Percentiles rank a stretch among this genome's conserved stretches.
Evolutionary conservation across 2,113 vertebrate genomes (phyloP).

Genomic region (Trematomus loennbergii): DNA sequence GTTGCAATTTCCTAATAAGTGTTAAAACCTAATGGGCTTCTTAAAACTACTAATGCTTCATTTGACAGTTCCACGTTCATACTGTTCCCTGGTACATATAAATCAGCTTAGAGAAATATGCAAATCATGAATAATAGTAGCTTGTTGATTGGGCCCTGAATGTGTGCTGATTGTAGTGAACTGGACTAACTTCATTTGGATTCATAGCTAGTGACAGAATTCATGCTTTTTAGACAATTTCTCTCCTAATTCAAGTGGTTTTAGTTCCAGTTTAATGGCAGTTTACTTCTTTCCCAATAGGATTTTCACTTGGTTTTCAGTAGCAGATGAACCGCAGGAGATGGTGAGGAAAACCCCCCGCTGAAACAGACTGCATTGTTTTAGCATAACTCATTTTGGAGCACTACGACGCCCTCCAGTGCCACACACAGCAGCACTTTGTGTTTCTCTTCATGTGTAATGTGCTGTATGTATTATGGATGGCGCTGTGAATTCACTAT

Average conservation of each 20-base stretch:
- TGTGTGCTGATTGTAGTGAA: background rate
- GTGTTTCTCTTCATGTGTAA: constrained; percentile 36
- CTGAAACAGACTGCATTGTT: constrained; percentile 18
- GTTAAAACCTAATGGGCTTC: background rate
- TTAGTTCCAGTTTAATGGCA: background rate
- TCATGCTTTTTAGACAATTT: background rate
- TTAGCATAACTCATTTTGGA: constrained; percentile 19
- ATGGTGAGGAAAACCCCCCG: background rate
- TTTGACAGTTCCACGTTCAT: background rate
- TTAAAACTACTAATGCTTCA: no score
- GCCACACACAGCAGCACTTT: constrained; percentile 5
- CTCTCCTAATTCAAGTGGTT: background rate
- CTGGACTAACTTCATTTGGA: background rate
- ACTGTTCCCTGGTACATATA: background rate
- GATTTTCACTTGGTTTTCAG: constrained; percentile 7
- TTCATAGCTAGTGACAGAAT: background rate
- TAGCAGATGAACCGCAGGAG: background rate
- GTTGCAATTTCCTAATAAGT: background rate
- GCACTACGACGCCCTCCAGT: constrained; percentile 1
- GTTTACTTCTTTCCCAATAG: background rate
- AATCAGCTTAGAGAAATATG: background rate
- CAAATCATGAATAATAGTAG: background rate
- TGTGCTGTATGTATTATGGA: constrained; percentile 43
- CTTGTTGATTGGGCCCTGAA: background rate
- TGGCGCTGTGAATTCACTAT: constrained; percentile 28